phyloP scores from a whole-genome alignment of 1,140 invertebrate genomes.

The Laupala kohalensis region DNA sequence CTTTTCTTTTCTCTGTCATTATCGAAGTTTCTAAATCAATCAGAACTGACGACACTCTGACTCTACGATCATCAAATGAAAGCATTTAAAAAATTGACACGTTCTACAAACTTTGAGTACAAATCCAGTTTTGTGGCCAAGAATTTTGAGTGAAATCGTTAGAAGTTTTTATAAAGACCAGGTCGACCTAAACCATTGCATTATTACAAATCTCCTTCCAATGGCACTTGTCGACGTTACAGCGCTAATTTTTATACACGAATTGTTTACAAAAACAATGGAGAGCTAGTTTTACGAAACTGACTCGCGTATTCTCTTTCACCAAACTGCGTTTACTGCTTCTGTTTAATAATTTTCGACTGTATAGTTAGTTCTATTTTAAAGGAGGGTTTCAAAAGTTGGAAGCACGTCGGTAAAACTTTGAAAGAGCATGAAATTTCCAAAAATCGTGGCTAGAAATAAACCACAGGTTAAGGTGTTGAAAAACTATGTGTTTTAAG shows the following conservation, averaged over 20 bases:
- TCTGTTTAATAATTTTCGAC: conserved; percentile 19
- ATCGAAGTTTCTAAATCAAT: too few relatives aligned
- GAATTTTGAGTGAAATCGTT: too few relatives aligned
- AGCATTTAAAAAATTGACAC: too few relatives aligned
- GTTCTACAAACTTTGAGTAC: too few relatives aligned
- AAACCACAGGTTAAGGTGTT: conserved; percentile 6
- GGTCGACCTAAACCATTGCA: not conserved
- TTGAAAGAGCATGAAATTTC: conserved; percentile 15
- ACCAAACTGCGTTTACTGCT: conserved; percentile 18
- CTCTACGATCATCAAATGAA: too few relatives aligned
- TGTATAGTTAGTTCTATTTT: conserved; percentile 15
- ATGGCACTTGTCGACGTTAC: conserved; percentile 16
- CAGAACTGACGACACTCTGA: too few relatives aligned
- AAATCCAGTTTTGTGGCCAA: too few relatives aligned
- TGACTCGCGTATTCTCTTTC: too few relatives aligned
- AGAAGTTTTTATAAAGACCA: too few relatives aligned
- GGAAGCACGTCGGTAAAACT: conserved; percentile 4
- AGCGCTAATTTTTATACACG: conserved; percentile 12
- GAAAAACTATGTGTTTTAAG: conserved; percentile 12
- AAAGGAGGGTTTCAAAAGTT: conserved; percentile 10
- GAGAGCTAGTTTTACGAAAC: conserved; percentile 16
- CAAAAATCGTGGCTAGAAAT: conserved; percentile 14
- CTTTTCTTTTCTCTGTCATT: too few relatives aligned
- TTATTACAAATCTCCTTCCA: conserved; percentile 5
- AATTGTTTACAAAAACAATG: conserved; percentile 18